Percentiles rank a stretch among this genome's conserved stretches.
Conservation (phyloP, 2,888 invertebrate genomes). For the Pristionchus fissidentatus region DNA sequence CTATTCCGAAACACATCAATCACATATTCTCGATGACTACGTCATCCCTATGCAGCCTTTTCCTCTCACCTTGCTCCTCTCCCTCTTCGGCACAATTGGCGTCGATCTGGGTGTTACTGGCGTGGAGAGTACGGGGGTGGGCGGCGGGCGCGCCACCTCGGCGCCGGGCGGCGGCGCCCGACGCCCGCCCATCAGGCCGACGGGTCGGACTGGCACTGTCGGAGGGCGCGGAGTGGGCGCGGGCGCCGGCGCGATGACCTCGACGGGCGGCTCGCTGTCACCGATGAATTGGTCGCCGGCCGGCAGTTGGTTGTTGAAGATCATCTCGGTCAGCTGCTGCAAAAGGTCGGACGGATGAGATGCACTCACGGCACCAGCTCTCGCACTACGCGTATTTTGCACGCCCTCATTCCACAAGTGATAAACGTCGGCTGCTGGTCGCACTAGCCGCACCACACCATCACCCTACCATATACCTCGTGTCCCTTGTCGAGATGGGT, state of each 20-base stretch:
- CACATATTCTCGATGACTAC: too few relatives aligned
- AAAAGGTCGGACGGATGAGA: not conserved
- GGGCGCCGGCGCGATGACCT: not conserved
- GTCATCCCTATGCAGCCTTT: too few relatives aligned
- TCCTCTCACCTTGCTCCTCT: not conserved
- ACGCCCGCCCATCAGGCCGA: not conserved
- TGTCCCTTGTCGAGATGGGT: constrained; percentile 7
- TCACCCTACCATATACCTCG: not conserved
- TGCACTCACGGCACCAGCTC: not conserved
- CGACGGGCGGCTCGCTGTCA: constrained; percentile 12
- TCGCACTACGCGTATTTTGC: not conserved
- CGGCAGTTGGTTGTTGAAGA: not conserved
- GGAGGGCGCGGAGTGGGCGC: not conserved
- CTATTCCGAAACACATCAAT: not conserved
- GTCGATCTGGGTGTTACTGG: not conserved
- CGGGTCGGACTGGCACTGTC: not conserved
- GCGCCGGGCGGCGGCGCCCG: not conserved
- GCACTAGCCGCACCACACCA: not conserved
- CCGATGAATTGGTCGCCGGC: constrained; percentile 37
- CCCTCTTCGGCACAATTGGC: not conserved
- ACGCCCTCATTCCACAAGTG: not conserved
- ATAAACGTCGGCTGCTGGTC: not conserved
- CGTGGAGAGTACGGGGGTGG: too few relatives aligned
- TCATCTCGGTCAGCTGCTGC: constrained; percentile 2
- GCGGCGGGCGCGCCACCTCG: too few relatives aligned